phyloP scores from a whole-genome alignment of 2,797 vertebrate genomes.

The Gambelia wislizenii region DNA sequence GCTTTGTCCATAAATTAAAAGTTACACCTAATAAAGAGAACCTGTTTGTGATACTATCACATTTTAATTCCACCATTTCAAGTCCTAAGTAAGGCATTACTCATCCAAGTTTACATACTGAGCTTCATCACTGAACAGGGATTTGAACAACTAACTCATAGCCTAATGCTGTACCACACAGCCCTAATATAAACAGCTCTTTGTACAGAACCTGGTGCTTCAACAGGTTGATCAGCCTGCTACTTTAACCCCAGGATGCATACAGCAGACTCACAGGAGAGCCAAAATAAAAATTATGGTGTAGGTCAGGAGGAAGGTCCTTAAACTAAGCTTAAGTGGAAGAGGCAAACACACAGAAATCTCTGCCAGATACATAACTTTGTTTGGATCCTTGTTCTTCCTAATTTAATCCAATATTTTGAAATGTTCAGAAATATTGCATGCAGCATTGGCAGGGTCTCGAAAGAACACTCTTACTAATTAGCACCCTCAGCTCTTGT shows the following conservation, averaged over 20 bases:
- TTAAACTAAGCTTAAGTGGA: background rate
- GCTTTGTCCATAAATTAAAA: too few species aligned
- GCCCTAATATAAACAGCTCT: too few species aligned
- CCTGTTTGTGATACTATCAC: too few species aligned
- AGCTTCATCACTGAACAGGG: background rate
- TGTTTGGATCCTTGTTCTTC: background rate
- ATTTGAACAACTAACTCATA: background rate
- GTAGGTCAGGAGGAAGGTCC: background rate
- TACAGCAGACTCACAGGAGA: background rate
- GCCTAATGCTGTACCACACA: background rate
- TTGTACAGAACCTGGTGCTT: too few species aligned
- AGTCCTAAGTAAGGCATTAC: too few species aligned
- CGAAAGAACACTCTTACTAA: slow-evolving; percentile 28
- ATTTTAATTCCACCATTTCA: too few species aligned
- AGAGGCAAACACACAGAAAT: background rate
- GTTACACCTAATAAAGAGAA: too few species aligned
- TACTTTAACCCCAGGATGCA: too few species aligned
- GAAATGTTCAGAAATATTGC: background rate
- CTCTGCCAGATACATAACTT: background rate
- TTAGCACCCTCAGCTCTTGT: slow-evolving; percentile 5
- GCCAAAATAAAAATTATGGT: background rate
- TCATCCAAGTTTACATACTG: background rate
- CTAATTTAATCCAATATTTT: background rate
- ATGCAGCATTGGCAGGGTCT: background rate
- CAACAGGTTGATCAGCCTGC: too few species aligned